Base-by-base conservation (phyloP, 2,888 invertebrate species). In the Meta bourneti region DNA sequence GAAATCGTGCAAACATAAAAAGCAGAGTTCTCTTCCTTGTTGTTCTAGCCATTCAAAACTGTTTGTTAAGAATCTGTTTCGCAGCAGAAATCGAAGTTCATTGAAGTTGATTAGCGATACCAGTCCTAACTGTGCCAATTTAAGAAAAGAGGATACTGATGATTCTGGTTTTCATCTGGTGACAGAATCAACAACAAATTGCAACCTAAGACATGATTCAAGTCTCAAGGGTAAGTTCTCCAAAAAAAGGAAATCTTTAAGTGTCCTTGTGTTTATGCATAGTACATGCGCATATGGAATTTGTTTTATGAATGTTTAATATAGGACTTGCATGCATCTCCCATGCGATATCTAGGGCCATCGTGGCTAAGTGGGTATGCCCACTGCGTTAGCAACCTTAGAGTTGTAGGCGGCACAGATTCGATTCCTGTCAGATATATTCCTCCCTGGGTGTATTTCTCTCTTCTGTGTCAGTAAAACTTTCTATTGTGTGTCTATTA, bases 1-100 rank as follows among this genome's bases (percentile, higher is more conserved):
- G 7, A 69, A 69, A 34, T 7, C 34, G 7, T 69, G 20, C 1
- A 79, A 69, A 8, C 79, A 74, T 19, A 83, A 74, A 54, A n/a
- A 19, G 4, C 11, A 51, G 2, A 72, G 54, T 20, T 72, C 54
- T 13, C 19, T 74, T 11, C 72, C 74, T 34, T 83, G 83, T 54
- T 83, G 83, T 54, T 51, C 54, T 7, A 52, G 74, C 8, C 83
- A 83, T 74, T 74, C 54, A 8, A 74, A 74, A 9, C 54, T 83
- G 5, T 74, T 72, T 51, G 34, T 72, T 11, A 83, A 34, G 11
- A 74, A 83, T 72, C 11, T 83, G 34, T 19, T 34, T 7, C 51
- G 5, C 13, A 74, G 83, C 19, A 51, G 83, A 54, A 83, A 83
- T 74, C 54, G 34, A 8, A 83, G 20, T 9, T 74, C 52, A 11